A percentile compares a stretch with the other conserved stretches of the same genome.
phyloP scores from a whole-genome alignment of 2,113 vertebrate genomes.

The Pelodiscus sinensis region DNA sequence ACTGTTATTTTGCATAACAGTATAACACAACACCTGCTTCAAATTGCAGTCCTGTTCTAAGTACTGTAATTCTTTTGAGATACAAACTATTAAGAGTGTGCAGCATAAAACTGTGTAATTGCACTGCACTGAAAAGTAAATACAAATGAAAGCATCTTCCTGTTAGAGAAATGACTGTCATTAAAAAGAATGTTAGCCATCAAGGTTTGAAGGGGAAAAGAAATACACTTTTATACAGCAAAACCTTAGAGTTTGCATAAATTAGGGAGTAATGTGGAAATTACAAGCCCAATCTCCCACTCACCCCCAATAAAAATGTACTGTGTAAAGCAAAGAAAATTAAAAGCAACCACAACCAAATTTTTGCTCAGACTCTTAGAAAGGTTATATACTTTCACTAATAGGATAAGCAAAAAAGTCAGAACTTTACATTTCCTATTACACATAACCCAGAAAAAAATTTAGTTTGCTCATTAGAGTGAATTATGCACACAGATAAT shows the following conservation, averaged over 20 bases:
- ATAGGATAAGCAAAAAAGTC: constrained; percentile 28
- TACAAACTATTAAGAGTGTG: constrained; percentile 62
- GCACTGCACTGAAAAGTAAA: constrained; percentile 80
- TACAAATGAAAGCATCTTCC: constrained; percentile 84
- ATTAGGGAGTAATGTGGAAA: constrained; percentile 71
- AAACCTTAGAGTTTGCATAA: constrained; percentile 65
- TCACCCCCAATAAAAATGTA: constrained; percentile 61
- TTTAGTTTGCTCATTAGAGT: constrained; percentile 51
- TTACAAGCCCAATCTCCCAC: constrained; percentile 19
- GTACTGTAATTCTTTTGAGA: constrained; percentile 79
- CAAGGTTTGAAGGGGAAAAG: constrained; percentile 45
- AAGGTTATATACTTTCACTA: constrained; percentile 50
- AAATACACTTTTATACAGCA: constrained; percentile 55
- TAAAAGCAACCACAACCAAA: constrained; percentile 51
- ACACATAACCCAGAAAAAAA: constrained; percentile 45
- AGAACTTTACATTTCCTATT: constrained; percentile 53
- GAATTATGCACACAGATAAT: constrained; percentile 50
- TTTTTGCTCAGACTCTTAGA: constrained; percentile 32
- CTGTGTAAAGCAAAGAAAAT: constrained; percentile 42
- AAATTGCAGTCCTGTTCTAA: constrained; percentile 77
- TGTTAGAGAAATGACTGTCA: constrained; percentile 78
- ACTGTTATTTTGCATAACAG: constrained; percentile 84
- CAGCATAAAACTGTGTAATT: constrained; percentile 75
- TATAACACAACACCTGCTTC: constrained; percentile 86
- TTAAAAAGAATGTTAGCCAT: constrained; percentile 77